These are phyloP conservation scores for Loxodonta africana DNA, from an alignment of 2,113 vertebrate genomes.

Conservation along the genomic window DNA sequence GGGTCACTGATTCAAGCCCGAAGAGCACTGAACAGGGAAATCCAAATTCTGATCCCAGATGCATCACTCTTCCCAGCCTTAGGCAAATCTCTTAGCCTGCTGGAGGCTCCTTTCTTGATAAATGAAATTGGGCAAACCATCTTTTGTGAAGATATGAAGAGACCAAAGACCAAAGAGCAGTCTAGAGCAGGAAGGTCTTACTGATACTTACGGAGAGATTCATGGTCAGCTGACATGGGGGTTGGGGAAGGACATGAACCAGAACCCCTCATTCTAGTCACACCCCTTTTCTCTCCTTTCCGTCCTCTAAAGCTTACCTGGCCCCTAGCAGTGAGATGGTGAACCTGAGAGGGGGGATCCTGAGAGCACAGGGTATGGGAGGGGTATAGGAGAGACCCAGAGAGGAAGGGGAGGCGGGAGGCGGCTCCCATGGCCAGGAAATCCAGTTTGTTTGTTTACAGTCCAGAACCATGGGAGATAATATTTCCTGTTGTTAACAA, in stretches of 20 bases:
- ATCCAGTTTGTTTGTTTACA: conserved; percentile 69
- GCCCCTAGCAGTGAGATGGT: neutral
- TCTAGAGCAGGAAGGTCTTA: neutral
- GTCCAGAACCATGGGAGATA: conserved; percentile 54
- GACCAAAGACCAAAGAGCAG: neutral
- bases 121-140: neutral
- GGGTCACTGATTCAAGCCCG: neutral
- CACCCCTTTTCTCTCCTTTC: neutral
- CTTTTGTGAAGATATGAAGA: neutral
- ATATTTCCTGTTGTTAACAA: conserved; percentile 78
- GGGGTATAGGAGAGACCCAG: neutral
- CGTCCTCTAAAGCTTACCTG: neutral
- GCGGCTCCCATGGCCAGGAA: conserved; percentile 30
- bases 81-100: neutral
- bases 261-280: neutral
- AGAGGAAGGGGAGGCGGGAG: neutral
- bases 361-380: neutral
- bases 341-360: neutral
- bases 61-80: neutral
- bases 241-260: neutral
- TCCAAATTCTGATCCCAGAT: neutral
- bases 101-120: neutral
- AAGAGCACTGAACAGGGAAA: neutral
- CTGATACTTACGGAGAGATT: neutral
- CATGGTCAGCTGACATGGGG: neutral